phyloP scores from a whole-genome alignment of 2,113 vertebrate genomes.

The Passer domesticus region DNA sequence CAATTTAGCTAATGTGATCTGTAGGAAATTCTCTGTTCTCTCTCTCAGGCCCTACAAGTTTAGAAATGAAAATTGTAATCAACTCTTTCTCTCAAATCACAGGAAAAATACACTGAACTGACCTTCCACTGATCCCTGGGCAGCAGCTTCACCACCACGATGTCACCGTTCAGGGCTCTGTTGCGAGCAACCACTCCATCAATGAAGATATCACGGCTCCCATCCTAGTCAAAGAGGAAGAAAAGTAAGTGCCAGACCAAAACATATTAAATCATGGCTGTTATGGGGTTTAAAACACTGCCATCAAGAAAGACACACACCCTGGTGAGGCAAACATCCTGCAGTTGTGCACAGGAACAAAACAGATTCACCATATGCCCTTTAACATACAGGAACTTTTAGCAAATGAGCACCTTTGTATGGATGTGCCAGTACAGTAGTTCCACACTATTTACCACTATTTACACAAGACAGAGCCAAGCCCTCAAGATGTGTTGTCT shows the following conservation, averaged over 20 bases:
- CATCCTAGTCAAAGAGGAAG: slow-evolving; percentile 77
- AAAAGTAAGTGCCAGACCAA: background rate
- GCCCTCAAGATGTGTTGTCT: background rate
- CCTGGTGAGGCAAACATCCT: background rate
- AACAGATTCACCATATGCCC: background rate
- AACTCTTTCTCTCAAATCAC: background rate
- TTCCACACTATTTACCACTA: background rate
- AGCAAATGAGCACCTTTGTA: background rate
- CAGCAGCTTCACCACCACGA: slow-evolving; percentile 89
- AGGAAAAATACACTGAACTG: slow-evolving; percentile 40
- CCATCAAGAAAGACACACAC: background rate
- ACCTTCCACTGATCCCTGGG: slow-evolving; percentile 96
- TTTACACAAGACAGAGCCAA: slow-evolving; percentile 26
- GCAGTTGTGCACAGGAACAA: background rate
- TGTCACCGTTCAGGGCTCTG: slow-evolving; percentile 91
- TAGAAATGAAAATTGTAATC: background rate
- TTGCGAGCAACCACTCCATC: slow-evolving; percentile 92
- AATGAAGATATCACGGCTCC: slow-evolving; percentile 89
- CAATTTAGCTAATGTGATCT: background rate
- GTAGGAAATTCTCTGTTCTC: background rate
- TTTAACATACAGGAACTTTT: background rate
- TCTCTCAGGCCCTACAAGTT: background rate
- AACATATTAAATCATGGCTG: background rate
- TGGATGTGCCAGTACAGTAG: background rate
- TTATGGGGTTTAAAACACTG: background rate